phyloP scores from a whole-genome alignment of 2,797 vertebrate species.

The Esox lucius region DNA sequence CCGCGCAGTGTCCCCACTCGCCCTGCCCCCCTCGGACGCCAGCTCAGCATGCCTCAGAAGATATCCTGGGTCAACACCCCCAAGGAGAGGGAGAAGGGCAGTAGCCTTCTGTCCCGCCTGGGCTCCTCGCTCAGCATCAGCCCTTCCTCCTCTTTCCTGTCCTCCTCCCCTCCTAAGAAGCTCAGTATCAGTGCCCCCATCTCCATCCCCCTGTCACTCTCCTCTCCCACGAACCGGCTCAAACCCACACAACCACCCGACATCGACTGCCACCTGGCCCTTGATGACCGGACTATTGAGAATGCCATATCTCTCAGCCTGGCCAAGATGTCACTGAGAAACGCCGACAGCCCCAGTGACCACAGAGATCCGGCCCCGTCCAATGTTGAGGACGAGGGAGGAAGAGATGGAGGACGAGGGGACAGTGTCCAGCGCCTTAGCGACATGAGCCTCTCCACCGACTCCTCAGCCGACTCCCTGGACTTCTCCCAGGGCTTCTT shows the following conservation, averaged over 20 bases:
- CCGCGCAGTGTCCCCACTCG: constrained; percentile 56
- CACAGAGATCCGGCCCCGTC: not conserved
- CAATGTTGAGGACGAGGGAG: constrained; percentile 39
- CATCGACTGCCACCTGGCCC: constrained; percentile 60
- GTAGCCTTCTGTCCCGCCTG: constrained; percentile 59
- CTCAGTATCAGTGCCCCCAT: constrained; percentile 72
- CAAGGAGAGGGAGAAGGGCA: constrained; percentile 72
- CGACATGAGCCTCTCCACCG: constrained; percentile 91
- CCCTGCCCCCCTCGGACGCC: constrained; percentile 54
- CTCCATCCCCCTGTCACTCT: constrained; percentile 80
- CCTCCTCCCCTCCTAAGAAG: constrained; percentile 64
- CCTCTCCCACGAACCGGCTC: constrained; percentile 70
- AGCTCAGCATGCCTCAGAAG: constrained; percentile 78
- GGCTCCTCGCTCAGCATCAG: constrained; percentile 60
- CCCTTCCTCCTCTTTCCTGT: constrained; percentile 52
- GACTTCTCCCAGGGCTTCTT: constrained; percentile 76
- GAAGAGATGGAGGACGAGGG: constrained; percentile 68
- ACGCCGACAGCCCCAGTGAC: constrained; percentile 20
- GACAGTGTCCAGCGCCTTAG: constrained; percentile 80
- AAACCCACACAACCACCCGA: constrained; percentile 47
- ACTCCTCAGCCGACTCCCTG: constrained; percentile 83
- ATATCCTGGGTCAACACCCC: constrained; percentile 54
- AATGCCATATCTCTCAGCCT: constrained; percentile 50
- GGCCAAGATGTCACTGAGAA: constrained; percentile 40
- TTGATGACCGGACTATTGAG: constrained; percentile 67